These are phyloP conservation scores for Nannoperca obscura DNA, from an alignment of 2,797 vertebrate species.

Conservation along the genomic window DNA sequence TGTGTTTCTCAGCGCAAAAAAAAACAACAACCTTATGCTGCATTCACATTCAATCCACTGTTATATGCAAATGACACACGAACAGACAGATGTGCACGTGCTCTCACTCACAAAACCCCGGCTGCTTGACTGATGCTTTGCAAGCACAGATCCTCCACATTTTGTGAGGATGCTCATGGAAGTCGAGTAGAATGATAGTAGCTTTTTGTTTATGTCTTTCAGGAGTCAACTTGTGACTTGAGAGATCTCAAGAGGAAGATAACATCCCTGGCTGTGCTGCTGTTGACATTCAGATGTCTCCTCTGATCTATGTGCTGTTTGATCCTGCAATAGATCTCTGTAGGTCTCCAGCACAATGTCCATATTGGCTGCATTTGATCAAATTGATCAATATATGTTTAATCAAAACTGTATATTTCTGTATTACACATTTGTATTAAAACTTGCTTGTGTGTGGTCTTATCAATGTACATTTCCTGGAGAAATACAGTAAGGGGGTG, in stretches of 20 bases:
- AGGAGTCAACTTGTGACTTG: slow-evolving; percentile 39
- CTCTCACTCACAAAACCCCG: too few relatives aligned
- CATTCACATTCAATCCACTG: background rate
- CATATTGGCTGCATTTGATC: slow-evolving; percentile 55
- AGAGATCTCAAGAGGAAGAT: slow-evolving; percentile 2
- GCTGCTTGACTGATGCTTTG: background rate
- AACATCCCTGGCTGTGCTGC: slow-evolving; percentile 3
- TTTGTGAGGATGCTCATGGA: background rate
- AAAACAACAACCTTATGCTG: too few relatives aligned
- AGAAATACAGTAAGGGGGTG: background rate
- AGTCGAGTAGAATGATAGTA: background rate
- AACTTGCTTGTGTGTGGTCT: background rate
- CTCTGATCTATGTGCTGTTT: slow-evolving; percentile 8
- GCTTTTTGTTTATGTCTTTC: slow-evolving; percentile 47
- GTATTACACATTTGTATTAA: slow-evolving; percentile 63
- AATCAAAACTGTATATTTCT: slow-evolving; percentile 43
- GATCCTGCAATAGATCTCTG: background rate
- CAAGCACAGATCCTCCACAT: background rate
- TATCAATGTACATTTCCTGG: background rate
- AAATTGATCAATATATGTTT: slow-evolving; percentile 68
- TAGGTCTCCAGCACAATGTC: slow-evolving; percentile 14
- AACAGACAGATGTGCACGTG: background rate
- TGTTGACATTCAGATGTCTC: slow-evolving; percentile 37
- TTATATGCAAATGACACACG: background rate
- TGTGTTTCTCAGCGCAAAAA: background rate